Base-by-base conservation (phyloP, 2,113 vertebrate genomes). In the Melanotaenia duboulayi region DNA sequence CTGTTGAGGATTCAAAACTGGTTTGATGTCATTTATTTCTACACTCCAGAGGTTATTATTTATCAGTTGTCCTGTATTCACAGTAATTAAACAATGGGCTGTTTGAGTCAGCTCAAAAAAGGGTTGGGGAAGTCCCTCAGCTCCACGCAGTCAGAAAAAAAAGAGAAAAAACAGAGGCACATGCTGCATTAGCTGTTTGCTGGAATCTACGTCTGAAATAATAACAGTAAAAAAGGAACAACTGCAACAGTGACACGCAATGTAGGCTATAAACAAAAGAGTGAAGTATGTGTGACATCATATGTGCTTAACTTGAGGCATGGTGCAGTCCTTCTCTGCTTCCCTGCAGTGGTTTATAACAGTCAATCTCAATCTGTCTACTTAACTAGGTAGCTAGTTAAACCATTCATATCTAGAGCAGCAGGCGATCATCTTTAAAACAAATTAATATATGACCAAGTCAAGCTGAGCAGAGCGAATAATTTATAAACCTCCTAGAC, bases 201-300 rank as follows among this genome's bases (percentile, higher is more conserved):
- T 73, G 87, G 84, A 90, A 89, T 87, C 73, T 51, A 81, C 81
- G 52, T 49, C 56, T 55, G 42, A 50, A 71, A 25, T 60, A 57
- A 65, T 46, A 56, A 11, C 7, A 67, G 12, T 20, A 35, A 35
- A 35, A 78, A 54, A 40, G 67, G 64, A 83, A 87, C 42, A 23
- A 1, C 1, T 23, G n/a, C 13, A 35, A 2, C 19, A 54, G 37
- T 6, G 4, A 19, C 1, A n/a, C 0, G 59, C 42, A 66, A 51
- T 20, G 7, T 13, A 17, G 35, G 7, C n/a, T n/a, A n/a, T 11
- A 14, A 8, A 23, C 24, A 17, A 0, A 2, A 60, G 67, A 44
- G 42, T 49, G 22, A 84, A 55, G 37, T 4, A 2, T 42, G 25
- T 61, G 35, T 77, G 37, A 69, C 23, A 4, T 54, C 1, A 24